Evolutionary conservation across 2,888 invertebrate genomes (phyloP).

Genomic region (Adineta ricciae): DNA sequence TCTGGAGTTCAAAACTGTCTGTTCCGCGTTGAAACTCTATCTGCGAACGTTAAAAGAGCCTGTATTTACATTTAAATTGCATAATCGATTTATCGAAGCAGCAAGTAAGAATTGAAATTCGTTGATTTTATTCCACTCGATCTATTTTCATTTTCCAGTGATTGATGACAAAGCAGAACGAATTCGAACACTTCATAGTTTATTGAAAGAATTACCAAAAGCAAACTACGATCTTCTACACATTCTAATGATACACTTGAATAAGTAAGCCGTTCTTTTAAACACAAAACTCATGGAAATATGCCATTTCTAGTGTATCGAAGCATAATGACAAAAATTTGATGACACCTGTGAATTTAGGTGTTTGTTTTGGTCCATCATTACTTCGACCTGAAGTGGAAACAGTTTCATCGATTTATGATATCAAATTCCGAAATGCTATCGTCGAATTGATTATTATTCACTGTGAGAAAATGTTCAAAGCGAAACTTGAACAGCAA

Average conservation of each 20-base stretch:
- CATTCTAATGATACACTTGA: slow-evolving; percentile 72
- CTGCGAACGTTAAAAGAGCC: slow-evolving; percentile 87
- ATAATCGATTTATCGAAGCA: slow-evolving; percentile 68
- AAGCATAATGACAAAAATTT: slow-evolving; percentile 74
- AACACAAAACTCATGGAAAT: background rate
- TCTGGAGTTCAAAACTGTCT: slow-evolving; percentile 83
- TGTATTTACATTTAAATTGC: slow-evolving; percentile 80
- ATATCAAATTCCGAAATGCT: slow-evolving; percentile 96
- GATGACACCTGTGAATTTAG: slow-evolving; percentile 89
- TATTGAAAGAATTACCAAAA: slow-evolving; percentile 52
- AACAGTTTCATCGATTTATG: slow-evolving; percentile 92
- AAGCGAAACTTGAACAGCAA: slow-evolving; percentile 14
- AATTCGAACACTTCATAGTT: slow-evolving; percentile 23
- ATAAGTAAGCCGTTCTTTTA: slow-evolving; percentile 57
- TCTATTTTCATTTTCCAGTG: background rate
- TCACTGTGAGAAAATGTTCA: slow-evolving; percentile 58
- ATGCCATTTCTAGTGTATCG: slow-evolving; percentile 65
- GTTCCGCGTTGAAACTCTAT: slow-evolving; percentile 89
- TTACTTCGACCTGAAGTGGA: slow-evolving; percentile 85
- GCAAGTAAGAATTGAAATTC: background rate
- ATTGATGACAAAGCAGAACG: slow-evolving; percentile 25
- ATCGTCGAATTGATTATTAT: slow-evolving; percentile 90
- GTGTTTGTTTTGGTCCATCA: slow-evolving; percentile 94
- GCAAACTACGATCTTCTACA: slow-evolving; percentile 70
- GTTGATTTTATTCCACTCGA: too few relatives aligned